phyloP scores from a whole-genome alignment of 2,888 invertebrate genomes.

The Macrostomum cliftonense region DNA sequence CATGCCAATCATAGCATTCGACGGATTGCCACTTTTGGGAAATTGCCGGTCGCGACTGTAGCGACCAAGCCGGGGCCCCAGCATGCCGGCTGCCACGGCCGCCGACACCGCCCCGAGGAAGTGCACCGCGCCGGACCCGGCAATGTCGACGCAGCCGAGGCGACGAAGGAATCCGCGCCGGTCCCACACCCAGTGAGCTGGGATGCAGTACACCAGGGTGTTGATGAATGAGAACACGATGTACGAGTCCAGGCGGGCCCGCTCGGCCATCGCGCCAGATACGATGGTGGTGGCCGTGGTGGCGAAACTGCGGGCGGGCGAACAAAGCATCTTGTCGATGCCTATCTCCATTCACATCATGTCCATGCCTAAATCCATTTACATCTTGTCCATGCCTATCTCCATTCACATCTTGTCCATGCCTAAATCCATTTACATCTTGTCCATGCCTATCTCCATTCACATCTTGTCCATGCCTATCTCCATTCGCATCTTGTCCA shows the following conservation, averaged over 20 bases:
- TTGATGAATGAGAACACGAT: constrained; percentile 21
- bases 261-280: constrained; percentile 25
- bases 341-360: too few species aligned
- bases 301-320: constrained; percentile 15
- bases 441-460: too few species aligned
- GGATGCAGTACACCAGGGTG: constrained; percentile 15
- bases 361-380: too few species aligned
- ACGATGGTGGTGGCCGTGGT: constrained; percentile 29
- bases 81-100: constrained; percentile 66
- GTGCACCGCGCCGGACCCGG: constrained; percentile 15
- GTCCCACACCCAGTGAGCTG: constrained; percentile 19
- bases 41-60: constrained; percentile 45
- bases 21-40: constrained; percentile 12
- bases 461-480: too few species aligned
- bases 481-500: too few species aligned
- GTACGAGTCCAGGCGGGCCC: constrained; percentile 22
- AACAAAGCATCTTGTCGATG: too few species aligned
- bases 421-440: too few species aligned
- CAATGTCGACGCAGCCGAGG: constrained; percentile 15
- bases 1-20: constrained; percentile 20
- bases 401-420: too few species aligned
- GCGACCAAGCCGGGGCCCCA: constrained; percentile 58
- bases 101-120: constrained; percentile 54
- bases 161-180: constrained; percentile 17
- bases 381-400: too few species aligned